phyloP scores from a whole-genome alignment of 2,113 vertebrate species.

The Poicephalus gulielmi region DNA sequence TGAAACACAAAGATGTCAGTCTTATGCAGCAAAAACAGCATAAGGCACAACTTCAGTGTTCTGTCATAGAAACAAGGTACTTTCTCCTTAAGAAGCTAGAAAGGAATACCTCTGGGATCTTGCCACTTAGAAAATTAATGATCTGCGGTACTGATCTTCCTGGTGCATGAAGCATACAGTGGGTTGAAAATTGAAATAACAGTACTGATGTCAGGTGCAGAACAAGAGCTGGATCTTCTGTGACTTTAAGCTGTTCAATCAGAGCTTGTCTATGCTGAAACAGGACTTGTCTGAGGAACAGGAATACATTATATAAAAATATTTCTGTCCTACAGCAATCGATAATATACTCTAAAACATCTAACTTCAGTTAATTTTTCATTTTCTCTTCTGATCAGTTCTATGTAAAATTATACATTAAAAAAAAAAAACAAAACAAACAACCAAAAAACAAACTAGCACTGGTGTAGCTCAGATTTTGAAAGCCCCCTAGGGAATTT shows the following conservation, averaged over 20 bases:
- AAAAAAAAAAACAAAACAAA: background rate
- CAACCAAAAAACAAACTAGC: background rate
- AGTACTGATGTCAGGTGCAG: slow-evolving; percentile 91
- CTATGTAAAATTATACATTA: background rate
- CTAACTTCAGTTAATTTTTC: background rate
- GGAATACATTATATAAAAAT: background rate
- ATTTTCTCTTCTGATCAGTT: background rate
- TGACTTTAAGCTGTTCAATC: slow-evolving; percentile 86
- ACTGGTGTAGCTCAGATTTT: background rate
- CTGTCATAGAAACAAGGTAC: background rate
- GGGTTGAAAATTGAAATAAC: slow-evolving; percentile 88
- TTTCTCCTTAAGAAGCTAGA: background rate
- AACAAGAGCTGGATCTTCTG: slow-evolving; percentile 91
- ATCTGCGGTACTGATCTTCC: slow-evolving; percentile 95
- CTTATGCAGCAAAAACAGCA: background rate
- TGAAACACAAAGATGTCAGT: background rate
- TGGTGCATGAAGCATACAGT: slow-evolving; percentile 93
- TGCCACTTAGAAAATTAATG: slow-evolving; percentile 82
- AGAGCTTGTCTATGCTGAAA: slow-evolving; percentile 92
- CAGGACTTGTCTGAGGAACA: slow-evolving; percentile 83
- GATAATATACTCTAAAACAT: background rate
- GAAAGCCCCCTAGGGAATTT: background rate
- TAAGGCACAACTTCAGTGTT: background rate
- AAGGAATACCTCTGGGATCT: slow-evolving; percentile 83
- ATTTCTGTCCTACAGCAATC: background rate